Evolutionary conservation across 2,113 vertebrate species (phyloP).

Genomic region (Micromys minutus): DNA sequence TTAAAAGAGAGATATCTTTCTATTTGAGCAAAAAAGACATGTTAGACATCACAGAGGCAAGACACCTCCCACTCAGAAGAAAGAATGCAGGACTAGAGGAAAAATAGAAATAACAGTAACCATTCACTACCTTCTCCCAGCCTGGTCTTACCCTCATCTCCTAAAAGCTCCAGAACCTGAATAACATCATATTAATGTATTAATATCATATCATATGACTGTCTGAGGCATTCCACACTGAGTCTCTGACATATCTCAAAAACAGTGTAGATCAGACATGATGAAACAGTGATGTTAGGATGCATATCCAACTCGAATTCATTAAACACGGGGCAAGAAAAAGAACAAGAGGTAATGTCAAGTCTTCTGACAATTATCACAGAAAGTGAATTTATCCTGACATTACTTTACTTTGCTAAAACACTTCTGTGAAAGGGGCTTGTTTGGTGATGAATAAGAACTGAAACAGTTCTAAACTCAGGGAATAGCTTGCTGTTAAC

Average conservation of each 20-base stretch:
- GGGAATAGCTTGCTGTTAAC: no score
- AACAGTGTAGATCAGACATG: background rate
- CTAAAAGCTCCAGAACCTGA: background rate
- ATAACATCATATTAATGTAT: no score
- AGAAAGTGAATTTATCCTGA: background rate
- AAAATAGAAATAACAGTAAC: background rate
- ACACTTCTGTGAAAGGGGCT: background rate
- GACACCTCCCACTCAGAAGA: no score
- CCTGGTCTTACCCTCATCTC: background rate
- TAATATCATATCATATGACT: no score
- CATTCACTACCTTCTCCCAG: no score
- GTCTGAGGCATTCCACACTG: background rate
- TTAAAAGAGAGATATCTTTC: background rate
- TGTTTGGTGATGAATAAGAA: background rate
- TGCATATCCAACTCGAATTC: background rate
- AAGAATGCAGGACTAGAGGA: no score
- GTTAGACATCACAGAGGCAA: background rate
- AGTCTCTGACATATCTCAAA: background rate
- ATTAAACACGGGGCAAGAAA: background rate
- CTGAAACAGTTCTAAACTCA: background rate
- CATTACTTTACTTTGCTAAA: background rate
- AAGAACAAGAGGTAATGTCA: background rate
- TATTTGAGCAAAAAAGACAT: background rate
- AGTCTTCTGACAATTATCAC: background rate
- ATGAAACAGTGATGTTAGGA: background rate